These are phyloP conservation scores for Atherix ibis DNA, from an alignment of 2,888 invertebrate species.

Conservation along the genomic window DNA sequence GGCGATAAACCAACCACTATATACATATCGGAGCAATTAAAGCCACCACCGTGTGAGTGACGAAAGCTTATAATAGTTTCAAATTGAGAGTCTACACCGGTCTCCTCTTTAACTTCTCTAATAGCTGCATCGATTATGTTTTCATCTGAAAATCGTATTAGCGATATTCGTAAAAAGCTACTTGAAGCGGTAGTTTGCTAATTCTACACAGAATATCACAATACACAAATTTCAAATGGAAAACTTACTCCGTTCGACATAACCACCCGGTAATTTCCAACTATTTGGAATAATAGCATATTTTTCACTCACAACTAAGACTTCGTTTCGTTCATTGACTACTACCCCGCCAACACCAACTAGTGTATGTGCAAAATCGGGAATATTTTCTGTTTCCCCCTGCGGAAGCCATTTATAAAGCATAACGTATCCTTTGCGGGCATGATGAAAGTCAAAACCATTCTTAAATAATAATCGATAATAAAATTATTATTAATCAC, in stretches of 20 bases:
- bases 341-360: slow-evolving; percentile 78
- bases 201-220: background rate
- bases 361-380: slow-evolving; percentile 65
- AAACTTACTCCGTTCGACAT: slow-evolving; percentile 60
- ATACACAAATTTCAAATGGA: slow-evolving; percentile 3
- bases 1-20: slow-evolving; percentile 59
- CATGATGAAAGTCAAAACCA: slow-evolving; percentile 80
- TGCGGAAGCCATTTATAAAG: slow-evolving; percentile 68
- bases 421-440: slow-evolving; percentile 59
- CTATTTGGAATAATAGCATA: slow-evolving; percentile 30
- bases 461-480: slow-evolving; percentile 33
- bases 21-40: slow-evolving; percentile 78
- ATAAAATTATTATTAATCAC: slow-evolving; percentile 11
- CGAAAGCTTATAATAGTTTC: slow-evolving; percentile 59
- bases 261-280: slow-evolving; percentile 90
- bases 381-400: slow-evolving; percentile 44
- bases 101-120: slow-evolving; percentile 83
- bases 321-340: slow-evolving; percentile 55
- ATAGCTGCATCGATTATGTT: slow-evolving; percentile 64
- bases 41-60: slow-evolving; percentile 60
- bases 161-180: no score
- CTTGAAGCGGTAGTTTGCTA: background rate
- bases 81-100: slow-evolving; percentile 63
- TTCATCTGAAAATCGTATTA: slow-evolving; percentile 47
- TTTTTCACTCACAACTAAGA: slow-evolving; percentile 69